Evolutionary conservation across 2,797 vertebrate genomes (phyloP).

Genomic region (Peromyscus aztecus): DNA sequence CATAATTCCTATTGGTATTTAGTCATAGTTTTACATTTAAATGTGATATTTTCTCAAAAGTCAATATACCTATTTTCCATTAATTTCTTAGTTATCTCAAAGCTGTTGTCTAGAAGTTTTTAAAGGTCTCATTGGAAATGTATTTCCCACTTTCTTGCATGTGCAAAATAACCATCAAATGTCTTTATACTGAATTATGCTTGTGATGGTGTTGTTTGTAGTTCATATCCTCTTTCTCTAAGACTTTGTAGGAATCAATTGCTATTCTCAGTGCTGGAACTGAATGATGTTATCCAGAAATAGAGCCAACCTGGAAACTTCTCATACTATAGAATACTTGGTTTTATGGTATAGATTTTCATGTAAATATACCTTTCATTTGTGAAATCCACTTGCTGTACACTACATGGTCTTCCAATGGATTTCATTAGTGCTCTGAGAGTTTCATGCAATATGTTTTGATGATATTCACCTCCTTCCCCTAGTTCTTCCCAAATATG

Average conservation of each 20-base stretch:
- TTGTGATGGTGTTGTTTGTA: background rate
- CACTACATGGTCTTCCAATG: background rate
- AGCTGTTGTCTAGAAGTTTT: background rate
- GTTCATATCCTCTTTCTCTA: slow-evolving; percentile 21
- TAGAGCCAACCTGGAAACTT: background rate
- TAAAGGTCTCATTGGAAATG: background rate
- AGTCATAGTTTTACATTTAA: slow-evolving; percentile 46
- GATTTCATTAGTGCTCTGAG: background rate
- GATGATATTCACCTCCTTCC: background rate
- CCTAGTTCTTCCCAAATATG: background rate
- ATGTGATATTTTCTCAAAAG: slow-evolving; percentile 8
- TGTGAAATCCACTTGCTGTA: slow-evolving; percentile 36
- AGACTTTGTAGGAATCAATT: background rate
- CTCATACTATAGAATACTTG: background rate
- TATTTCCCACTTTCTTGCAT: background rate
- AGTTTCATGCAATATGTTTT: background rate
- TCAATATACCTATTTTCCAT: slow-evolving; percentile 23
- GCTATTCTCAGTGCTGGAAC: background rate
- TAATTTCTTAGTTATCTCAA: slow-evolving; percentile 40
- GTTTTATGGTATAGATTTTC: background rate
- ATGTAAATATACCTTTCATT: slow-evolving; percentile 28
- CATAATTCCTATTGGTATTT: slow-evolving; percentile 25
- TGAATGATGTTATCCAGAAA: slow-evolving; percentile 2
- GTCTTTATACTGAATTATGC: background rate
- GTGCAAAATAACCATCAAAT: background rate